These are phyloP conservation scores for Armadillidium nasatum DNA, from an alignment of 1,140 invertebrate genomes.

Conservation along the genomic window DNA sequence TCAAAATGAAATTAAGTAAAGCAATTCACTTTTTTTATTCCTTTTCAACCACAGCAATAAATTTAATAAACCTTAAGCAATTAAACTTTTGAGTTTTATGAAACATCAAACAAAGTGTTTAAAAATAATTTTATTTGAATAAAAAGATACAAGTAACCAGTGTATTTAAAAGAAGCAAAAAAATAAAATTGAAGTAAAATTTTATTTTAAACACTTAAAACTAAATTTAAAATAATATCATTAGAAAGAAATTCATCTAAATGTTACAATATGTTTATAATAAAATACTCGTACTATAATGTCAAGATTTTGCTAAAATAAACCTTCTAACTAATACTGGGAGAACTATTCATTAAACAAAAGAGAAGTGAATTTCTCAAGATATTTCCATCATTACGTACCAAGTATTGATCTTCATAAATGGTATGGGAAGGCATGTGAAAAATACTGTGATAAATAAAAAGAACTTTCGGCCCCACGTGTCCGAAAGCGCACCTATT, in stretches of 20 bases:
- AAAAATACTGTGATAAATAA: slow-evolving; percentile 97
- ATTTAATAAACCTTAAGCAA: neutral
- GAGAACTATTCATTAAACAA: neutral
- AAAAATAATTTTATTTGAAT: too few species aligned
- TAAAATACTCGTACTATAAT: neutral
- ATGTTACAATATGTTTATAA: neutral
- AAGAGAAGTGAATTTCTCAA: neutral
- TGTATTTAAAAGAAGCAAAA: too few species aligned
- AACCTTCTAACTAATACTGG: neutral
- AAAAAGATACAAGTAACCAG: too few species aligned
- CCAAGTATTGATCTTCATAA: slow-evolving; percentile 98
- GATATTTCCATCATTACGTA: slow-evolving; percentile 49
- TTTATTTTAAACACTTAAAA: too few species aligned
- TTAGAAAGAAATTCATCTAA: neutral
- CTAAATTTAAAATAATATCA: too few species aligned
- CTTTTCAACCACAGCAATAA: neutral
- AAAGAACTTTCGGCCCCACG: slow-evolving; percentile 97
- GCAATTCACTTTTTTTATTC: neutral
- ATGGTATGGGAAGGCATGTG: slow-evolving; percentile 96
- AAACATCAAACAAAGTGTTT: neutral
- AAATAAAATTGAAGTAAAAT: too few species aligned
- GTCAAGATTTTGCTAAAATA: slow-evolving; percentile 8
- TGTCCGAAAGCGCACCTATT: slow-evolving; percentile 93
- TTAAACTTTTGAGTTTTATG: neutral
- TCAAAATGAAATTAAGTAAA: neutral